Evolutionary conservation across 1,140 invertebrate species (phyloP), one percentile per base, ranked within the genome.

Genomic region (Saccostrea echinata): DNA sequence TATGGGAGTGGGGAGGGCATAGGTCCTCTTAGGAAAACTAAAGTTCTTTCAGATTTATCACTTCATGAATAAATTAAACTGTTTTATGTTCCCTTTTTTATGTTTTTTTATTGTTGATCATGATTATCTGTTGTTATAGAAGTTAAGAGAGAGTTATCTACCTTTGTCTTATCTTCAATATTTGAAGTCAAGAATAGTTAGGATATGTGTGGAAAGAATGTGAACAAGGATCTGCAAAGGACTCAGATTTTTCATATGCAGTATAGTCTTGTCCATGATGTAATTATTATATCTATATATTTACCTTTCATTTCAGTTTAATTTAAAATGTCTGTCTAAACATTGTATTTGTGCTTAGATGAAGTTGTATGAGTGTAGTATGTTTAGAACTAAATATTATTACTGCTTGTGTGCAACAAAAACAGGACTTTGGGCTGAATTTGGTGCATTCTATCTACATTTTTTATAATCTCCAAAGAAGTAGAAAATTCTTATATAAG

Each of bases 141-240:
- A 11, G 24, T 13, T 71, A 24, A 27, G 24, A 71, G 64, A 27
- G 24, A 71, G n/a, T 27, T 71, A 71, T 71, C 13, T 71, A 27
- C 64, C 64, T 30, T 71, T 71, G 24, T 27, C 24, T 71, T 13
- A 71, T 71, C 64, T 71, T 71, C 24, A 30, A 71, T 71, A 71
- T 71, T 71, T 71, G n/a, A 71, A 71, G 64, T 71, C 27, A 71
- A 30, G 24, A 27, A 9, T 71, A 30, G 24, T 71, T 43, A 43
- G 43, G 43, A 43, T 8, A 11, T 71, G 64, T 27, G 24, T 27
- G n/a, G 64, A 30, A 30, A 71, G 24, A 71, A 27, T 71, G 64
- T 71, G 24, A 27, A 64, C 1, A 21, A n/a, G 64, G n/a, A 27
- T 71, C 64, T 71, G n/a, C 27, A 24, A 71, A 71, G 12, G n/a